Evolutionary conservation across 1,140 invertebrate species (phyloP).

Genomic region (Chelonus insularis): DNA sequence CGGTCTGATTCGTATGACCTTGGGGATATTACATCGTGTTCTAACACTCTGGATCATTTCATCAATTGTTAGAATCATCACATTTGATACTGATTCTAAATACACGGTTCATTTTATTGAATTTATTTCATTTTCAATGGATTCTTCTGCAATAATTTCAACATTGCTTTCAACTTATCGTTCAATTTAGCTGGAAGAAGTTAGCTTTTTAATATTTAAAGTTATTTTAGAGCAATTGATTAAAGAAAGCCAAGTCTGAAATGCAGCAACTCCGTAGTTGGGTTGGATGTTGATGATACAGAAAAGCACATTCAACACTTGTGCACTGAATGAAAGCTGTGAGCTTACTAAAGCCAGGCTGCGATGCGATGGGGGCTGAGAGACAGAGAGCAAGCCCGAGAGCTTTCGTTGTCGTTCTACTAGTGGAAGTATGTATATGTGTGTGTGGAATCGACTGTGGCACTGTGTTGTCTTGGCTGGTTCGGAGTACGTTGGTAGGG

Average conservation of each 20-base stretch:
- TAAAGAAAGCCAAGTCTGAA: background rate
- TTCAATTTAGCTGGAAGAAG: too few species aligned
- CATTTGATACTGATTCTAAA: background rate
- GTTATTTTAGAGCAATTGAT: background rate
- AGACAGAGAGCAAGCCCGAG: conserved; percentile 10
- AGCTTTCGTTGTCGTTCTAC: conserved; percentile 25
- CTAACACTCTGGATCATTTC: conserved; percentile 22
- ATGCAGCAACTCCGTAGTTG: background rate
- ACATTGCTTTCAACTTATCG: too few species aligned
- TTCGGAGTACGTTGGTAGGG: conserved; percentile 38
- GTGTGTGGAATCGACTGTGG: conserved; percentile 29
- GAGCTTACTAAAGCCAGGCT: conserved; percentile 48
- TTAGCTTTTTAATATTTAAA: too few species aligned
- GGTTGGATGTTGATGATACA: background rate
- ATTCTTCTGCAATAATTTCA: too few species aligned
- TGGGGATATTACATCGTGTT: conserved; percentile 8
- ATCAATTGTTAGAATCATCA: conserved; percentile 18
- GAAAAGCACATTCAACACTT: background rate
- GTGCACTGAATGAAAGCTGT: conserved; percentile 39
- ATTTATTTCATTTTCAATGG: background rate
- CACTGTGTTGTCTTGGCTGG: conserved; percentile 36
- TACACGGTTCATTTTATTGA: background rate
- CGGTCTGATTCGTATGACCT: conserved; percentile 31
- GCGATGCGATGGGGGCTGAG: conserved; percentile 23
- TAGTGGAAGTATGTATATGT: conserved; percentile 21